Base-by-base conservation (phyloP, 2,888 invertebrate genomes). In the Himalopsyche japonica region DNA sequence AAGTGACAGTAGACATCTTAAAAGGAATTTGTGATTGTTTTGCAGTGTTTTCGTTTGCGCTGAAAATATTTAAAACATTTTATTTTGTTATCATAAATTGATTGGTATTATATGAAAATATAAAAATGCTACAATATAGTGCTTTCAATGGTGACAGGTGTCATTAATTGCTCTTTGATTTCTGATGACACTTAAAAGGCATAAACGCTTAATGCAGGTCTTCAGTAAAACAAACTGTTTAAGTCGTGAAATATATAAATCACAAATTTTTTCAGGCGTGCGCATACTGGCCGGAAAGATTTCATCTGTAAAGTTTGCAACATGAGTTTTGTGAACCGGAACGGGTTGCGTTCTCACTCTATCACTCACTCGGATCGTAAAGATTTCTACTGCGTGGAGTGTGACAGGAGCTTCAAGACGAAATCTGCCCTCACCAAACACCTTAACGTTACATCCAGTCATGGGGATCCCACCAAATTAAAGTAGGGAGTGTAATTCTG, bases 351-450 rank as follows among this genome's bases (percentile, higher is more conserved):
- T 0, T 20, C 77, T 18, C 77, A 77, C 37, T 34, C 43, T 20
- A 34, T 77, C 20, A 77, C 30, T 18, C 77, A 77, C n/a, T 77
- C 77, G 18, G 77, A 77, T 7, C 24, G 70, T 3, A 70, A 70
- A 15, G 77, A 82, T 20, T 82, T 82, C 43, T 82, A 82, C 79
- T 82, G 82, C 48, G 82, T 82, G 37, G 82, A 82, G 64, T 82
- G 82, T 37, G 82, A 82, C 49, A 49, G 57, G 37, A 27, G 76
- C 64, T 82, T 76, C 79, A 82, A 82, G 79, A 48, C 82, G 1
- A 20, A 27, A 5, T 70, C 27, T 27, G 20, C 70, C 27, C 70
- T 70, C 24, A 27, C 70, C 4, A 24, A 70, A 5, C 70, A 70
- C 5, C 27, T 70, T 1, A 70, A 70, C 12, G 70, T 70, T 15